phyloP scores from a whole-genome alignment of 2,888 invertebrate genomes.

The Anoplius nigerrimus region DNA sequence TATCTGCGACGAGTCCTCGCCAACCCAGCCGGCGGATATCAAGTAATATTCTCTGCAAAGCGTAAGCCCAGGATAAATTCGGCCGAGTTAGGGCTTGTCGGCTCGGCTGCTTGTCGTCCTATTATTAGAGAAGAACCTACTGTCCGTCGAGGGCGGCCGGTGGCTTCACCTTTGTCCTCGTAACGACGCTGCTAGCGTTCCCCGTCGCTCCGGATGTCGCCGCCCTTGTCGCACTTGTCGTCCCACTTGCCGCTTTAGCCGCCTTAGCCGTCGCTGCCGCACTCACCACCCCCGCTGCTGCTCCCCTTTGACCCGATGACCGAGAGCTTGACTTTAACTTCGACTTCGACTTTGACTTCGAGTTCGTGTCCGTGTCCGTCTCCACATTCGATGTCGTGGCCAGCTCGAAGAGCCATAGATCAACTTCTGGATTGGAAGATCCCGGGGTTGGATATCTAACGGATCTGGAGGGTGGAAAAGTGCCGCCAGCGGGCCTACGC shows the following conservation, averaged over 20 bases:
- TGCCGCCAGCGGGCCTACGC: slow-evolving; percentile 78
- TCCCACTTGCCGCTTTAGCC: too few species aligned
- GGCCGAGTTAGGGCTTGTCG: background rate
- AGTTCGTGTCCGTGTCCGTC: too few species aligned
- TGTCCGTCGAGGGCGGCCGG: slow-evolving; percentile 86
- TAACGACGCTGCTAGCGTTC: slow-evolving; percentile 74
- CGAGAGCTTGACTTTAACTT: too few species aligned
- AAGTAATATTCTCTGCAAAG: slow-evolving; percentile 90
- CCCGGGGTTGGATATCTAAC: slow-evolving; percentile 93
- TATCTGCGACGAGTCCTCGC: slow-evolving; percentile 85
- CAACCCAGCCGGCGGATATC: slow-evolving; percentile 94
- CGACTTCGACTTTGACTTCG: too few species aligned
- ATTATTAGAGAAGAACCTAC: too few species aligned
- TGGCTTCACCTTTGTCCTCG: slow-evolving; percentile 77
- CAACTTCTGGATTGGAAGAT: slow-evolving; percentile 89
- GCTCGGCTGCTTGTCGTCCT: background rate
- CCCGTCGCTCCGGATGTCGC: slow-evolving; percentile 71
- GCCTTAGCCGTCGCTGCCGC: too few species aligned
- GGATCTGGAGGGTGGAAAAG: slow-evolving; percentile 87
- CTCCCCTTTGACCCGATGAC: too few species aligned
- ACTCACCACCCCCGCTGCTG: too few species aligned
- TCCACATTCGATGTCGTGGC: too few species aligned
- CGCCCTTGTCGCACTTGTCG: too few species aligned
- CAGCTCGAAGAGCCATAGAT: slow-evolving; percentile 88
- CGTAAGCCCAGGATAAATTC: background rate